Evolutionary conservation across 2,888 invertebrate species (phyloP).

Genomic region (Thera britannica): DNA sequence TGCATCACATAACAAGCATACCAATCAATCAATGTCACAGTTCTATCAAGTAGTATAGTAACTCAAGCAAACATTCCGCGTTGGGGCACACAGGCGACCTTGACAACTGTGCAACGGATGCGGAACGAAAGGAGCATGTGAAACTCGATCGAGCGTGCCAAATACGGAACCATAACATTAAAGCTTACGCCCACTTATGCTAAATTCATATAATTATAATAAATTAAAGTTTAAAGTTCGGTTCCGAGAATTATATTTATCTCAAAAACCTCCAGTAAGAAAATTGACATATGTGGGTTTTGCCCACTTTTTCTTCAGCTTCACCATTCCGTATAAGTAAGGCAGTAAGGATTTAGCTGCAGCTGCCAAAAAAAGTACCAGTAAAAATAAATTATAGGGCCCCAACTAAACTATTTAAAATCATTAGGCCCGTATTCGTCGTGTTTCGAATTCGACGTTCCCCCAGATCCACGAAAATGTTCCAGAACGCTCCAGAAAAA

Average conservation of each 20-base stretch:
- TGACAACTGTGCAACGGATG: constrained; percentile 26
- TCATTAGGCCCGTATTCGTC: too few species aligned
- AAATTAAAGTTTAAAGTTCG: background rate
- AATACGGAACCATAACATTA: background rate
- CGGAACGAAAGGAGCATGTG: constrained; percentile 26
- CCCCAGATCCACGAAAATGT: too few species aligned
- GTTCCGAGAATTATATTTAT: background rate
- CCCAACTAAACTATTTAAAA: too few species aligned
- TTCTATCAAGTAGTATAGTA: constrained; percentile 1
- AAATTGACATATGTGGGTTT: background rate
- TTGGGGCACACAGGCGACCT: constrained; percentile 2
- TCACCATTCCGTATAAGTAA: background rate
- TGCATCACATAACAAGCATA: too few species aligned
- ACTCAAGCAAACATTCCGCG: constrained; percentile 4
- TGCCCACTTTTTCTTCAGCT: background rate
- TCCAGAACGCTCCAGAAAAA: too few species aligned
- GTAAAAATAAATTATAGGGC: too few species aligned
- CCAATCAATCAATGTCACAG: too few species aligned
- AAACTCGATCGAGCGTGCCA: background rate
- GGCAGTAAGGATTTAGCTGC: too few species aligned
- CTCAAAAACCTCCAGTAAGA: background rate
- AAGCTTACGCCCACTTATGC: too few species aligned
- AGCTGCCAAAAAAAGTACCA: too few species aligned
- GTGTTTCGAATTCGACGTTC: too few species aligned
- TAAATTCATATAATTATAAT: background rate